Evolutionary conservation across 2,113 vertebrate genomes (phyloP), one percentile per base, ranked within the genome.

Genomic region (Ceyx margarethae): DNA sequence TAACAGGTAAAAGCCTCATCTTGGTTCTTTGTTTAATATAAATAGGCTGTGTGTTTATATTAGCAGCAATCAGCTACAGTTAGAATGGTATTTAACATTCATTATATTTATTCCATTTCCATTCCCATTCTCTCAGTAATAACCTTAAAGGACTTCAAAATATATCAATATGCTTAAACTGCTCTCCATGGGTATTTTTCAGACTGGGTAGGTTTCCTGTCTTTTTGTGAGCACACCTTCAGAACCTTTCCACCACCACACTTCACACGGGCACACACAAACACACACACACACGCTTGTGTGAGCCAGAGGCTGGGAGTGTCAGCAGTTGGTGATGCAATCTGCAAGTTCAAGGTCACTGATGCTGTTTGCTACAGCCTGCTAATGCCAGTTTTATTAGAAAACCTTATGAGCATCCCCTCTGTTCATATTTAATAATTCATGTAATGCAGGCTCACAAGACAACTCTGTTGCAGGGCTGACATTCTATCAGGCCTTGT

Each of bases 371-470:
- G 54, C 87, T 90, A 71, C 83, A 61, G 89, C 90, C 90, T 85
- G 79, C 90, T 96, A 96, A 95, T 91, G 89, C 92, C 73, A 84
- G 74, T 92, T 98, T 98, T 97, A 98, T 98, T 98, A 98, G 77
- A 96, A 96, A 97, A 96, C 92, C 97, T 97, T 98, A 97, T 87
- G 94, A 98, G 95, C 95, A 94, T 91, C 95, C 85, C 72, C 66
- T 91, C 95, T 14, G 6, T 91, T 91, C 22, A 42, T 91, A 93
- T 96, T 98, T 97, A 98, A 98, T 98, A 98, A 98, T 98, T 98
- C 97, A 98, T 96, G 91, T 75, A 78, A 95, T 95, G 73, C 93
- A 96, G 94, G 90, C 97, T 97, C 96, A 96, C 57, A 91, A 94
- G 96, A 95, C 93, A 84, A 95, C 96, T 96, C 95, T 84, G 96